phyloP scores from a whole-genome alignment of 2,113 vertebrate species.

The Protobothrops mucrosquamatus region DNA sequence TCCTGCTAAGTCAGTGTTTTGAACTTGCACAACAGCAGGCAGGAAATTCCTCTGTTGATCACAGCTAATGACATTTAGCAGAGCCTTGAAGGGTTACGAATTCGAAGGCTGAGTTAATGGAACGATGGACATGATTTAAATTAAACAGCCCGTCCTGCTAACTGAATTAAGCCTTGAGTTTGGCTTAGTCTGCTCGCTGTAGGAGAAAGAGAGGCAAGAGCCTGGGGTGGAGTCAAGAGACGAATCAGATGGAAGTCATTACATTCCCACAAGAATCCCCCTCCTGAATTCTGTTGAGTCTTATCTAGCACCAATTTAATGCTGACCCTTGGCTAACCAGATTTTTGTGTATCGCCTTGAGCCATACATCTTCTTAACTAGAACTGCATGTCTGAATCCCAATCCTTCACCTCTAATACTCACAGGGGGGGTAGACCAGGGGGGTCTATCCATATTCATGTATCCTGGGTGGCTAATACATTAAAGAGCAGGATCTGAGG shows the following conservation, averaged over 20 bases:
- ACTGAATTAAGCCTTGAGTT: constrained; percentile 19
- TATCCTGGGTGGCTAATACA: fast-evolving
- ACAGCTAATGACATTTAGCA: constrained; percentile 37
- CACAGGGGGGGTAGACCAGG: background rate
- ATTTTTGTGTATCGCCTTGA: background rate
- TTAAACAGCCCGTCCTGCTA: constrained; percentile 18
- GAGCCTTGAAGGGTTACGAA: constrained; percentile 43
- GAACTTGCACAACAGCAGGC: background rate
- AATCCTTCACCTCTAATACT: background rate
- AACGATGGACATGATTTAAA: constrained; percentile 12
- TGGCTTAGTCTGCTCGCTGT: background rate
- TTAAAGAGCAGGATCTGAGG: background rate
- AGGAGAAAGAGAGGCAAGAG: background rate
- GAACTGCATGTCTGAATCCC: too few species aligned
- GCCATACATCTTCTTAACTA: background rate
- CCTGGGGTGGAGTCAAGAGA: background rate
- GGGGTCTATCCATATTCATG: background rate
- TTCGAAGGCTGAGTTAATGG: constrained; percentile 28
- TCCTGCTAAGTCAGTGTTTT: constrained; percentile 21
- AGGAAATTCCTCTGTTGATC: constrained; percentile 47
- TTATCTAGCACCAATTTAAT: background rate
- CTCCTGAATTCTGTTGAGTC: background rate
- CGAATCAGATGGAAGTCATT: background rate
- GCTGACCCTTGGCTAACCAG: background rate
- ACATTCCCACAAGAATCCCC: background rate